A percentile compares a stretch with the other conserved stretches of the same genome.
Evolutionary conservation across 1,140 invertebrate species (phyloP).

Genomic region (Oedothorax gibbosus): DNA sequence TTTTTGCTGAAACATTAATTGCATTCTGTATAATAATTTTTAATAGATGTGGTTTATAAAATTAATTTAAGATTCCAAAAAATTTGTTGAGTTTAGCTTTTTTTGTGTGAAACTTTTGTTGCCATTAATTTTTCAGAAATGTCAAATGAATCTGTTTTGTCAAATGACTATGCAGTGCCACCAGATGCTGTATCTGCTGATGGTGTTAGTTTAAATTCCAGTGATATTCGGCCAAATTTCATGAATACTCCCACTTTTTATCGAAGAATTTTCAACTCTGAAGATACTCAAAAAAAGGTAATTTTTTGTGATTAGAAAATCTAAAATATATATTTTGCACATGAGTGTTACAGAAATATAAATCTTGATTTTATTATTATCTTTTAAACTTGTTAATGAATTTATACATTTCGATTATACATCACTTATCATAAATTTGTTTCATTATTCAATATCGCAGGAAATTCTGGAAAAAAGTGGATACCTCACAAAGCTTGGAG

Average conservation of each 20-base stretch:
- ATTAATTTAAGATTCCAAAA: background rate
- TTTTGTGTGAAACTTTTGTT: background rate
- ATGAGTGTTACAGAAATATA: background rate
- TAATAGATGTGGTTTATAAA: background rate
- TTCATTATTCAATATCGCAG: slow-evolving; percentile 14
- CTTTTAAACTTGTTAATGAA: background rate
- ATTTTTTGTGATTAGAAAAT: too few relatives aligned
- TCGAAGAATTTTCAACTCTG: slow-evolving; percentile 2
- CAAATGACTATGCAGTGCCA: slow-evolving; percentile 95
- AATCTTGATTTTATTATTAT: background rate
- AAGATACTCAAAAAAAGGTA: slow-evolving; percentile 45
- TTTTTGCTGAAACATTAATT: too few relatives aligned
- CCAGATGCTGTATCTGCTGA: slow-evolving; percentile 85
- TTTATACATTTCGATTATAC: background rate
- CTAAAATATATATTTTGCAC: too few relatives aligned
- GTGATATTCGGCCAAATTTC: slow-evolving; percentile 29
- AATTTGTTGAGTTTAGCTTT: background rate
- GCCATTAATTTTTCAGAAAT: slow-evolving; percentile 76
- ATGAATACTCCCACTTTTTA: slow-evolving; percentile 40
- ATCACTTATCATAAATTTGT: background rate
- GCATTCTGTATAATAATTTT: too few relatives aligned
- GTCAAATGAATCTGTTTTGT: slow-evolving; percentile 91
- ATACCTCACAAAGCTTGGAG: slow-evolving; percentile 92
- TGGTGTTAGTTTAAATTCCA: slow-evolving; percentile 73
- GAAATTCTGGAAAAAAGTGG: slow-evolving; percentile 76